Evolutionary conservation across 2,888 invertebrate species (phyloP).

Genomic region (Azorinus chamasolen): DNA sequence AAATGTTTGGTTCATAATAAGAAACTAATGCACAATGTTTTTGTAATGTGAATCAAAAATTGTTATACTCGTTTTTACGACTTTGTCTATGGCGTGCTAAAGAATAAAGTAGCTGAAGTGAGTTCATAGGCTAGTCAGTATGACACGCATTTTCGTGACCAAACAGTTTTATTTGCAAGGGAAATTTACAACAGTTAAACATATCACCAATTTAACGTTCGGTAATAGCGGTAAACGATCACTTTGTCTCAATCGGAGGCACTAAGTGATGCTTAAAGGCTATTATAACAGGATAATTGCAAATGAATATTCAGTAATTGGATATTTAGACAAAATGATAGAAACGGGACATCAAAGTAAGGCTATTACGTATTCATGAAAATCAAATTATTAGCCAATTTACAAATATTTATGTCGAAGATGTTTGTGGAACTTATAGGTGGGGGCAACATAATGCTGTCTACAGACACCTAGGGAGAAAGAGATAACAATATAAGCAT

Average conservation of each 20-base stretch:
- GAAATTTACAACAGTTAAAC: slow-evolving; percentile 49
- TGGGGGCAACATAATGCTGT: too few relatives aligned
- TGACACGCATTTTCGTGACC: slow-evolving; percentile 45
- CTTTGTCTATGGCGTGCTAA: too few relatives aligned
- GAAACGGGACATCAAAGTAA: slow-evolving; percentile 28
- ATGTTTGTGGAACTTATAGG: too few relatives aligned
- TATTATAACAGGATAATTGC: slow-evolving; percentile 43
- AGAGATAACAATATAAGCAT: too few relatives aligned
- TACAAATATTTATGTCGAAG: slow-evolving; percentile 49
- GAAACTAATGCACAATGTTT: too few relatives aligned
- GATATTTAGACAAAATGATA: slow-evolving; percentile 50
- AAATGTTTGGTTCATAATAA: too few relatives aligned
- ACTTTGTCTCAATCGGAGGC: slow-evolving; percentile 27
- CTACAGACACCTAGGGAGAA: too few relatives aligned
- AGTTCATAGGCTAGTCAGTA: too few relatives aligned
- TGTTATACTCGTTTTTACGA: too few relatives aligned
- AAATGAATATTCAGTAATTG: slow-evolving; percentile 43
- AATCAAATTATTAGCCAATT: slow-evolving; percentile 50
- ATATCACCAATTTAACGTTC: slow-evolving; percentile 42
- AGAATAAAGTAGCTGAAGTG: too few relatives aligned
- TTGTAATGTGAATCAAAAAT: too few relatives aligned
- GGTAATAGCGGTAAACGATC: slow-evolving; percentile 49
- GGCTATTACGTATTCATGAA: slow-evolving; percentile 28
- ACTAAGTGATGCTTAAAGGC: slow-evolving; percentile 40
- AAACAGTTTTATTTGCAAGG: slow-evolving; percentile 27